These are phyloP conservation scores for Eupleurogrammus muticus DNA, from an alignment of 2,797 vertebrate genomes.

Conservation along the genomic window DNA sequence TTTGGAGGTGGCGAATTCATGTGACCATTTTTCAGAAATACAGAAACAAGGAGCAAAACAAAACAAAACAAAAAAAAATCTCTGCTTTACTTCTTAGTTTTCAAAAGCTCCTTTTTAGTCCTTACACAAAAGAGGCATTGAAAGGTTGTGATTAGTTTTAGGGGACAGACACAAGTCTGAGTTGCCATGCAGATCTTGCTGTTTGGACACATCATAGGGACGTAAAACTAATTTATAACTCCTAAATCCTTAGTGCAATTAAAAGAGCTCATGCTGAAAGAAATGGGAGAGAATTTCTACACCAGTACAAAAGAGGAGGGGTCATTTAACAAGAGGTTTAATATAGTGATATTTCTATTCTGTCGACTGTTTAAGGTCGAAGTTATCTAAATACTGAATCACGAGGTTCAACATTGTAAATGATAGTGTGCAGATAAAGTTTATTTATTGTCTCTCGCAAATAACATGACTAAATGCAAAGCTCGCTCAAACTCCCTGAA, in stretches of 20 bases:
- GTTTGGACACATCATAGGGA: constrained; percentile 8
- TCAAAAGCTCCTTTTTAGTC: background rate
- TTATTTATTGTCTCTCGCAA: background rate
- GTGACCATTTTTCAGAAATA: constrained; percentile 44
- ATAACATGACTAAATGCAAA: constrained; percentile 4
- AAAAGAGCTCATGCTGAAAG: constrained; percentile 9
- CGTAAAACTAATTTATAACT: background rate
- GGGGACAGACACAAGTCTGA: background rate
- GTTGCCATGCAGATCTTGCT: background rate
- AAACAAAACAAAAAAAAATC: background rate
- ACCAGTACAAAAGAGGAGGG: background rate
- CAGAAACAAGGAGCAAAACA: constrained; percentile 31
- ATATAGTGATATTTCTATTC: background rate
- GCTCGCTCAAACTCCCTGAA: background rate
- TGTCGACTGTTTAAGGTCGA: background rate
- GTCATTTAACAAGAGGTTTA: background rate
- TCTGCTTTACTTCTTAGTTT: background rate
- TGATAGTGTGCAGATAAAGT: background rate
- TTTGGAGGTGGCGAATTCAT: constrained; percentile 45
- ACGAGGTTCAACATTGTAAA: background rate
- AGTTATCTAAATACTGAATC: background rate
- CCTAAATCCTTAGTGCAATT: background rate
- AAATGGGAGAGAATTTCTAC: background rate
- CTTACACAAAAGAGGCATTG: background rate
- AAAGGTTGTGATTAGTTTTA: background rate